Conservation (phyloP, 2,888 invertebrate species). For the Platycheirus albimanus region DNA sequence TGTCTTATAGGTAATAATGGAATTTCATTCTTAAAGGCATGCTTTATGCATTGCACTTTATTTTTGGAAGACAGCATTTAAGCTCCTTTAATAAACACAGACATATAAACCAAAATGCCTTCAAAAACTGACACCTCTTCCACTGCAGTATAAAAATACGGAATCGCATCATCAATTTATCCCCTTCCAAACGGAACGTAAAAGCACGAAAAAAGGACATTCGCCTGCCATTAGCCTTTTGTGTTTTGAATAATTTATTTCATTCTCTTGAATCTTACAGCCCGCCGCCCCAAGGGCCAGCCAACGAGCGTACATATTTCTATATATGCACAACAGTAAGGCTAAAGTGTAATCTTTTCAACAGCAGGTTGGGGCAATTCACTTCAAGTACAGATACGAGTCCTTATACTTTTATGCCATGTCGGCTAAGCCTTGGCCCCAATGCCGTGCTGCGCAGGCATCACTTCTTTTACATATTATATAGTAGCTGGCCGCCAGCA, state of each 20-base stretch:
- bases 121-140: conserved; percentile 8
- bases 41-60: conserved; percentile 16
- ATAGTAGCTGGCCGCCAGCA: conserved; percentile 7
- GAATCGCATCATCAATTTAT: conserved; percentile 46
- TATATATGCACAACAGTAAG: conserved; percentile 62
- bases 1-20: too few relatives aligned
- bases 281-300: conserved; percentile 19
- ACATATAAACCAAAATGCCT: conserved; percentile 2
- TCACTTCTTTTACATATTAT: neutral
- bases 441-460: neutral
- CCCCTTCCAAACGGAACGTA: conserved; percentile 44
- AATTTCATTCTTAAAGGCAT: neutral
- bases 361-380: conserved; percentile 33
- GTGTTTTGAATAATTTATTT: conserved; percentile 71
- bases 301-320: conserved; percentile 42
- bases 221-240: conserved; percentile 65
- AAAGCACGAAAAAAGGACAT: conserved; percentile 45
- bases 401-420: neutral
- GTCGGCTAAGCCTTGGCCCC: conserved; percentile 7
- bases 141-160: conserved; percentile 20
- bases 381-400: conserved; percentile 35
- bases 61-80: conserved; percentile 18
- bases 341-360: conserved; percentile 59
- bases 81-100: neutral
- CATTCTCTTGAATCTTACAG: conserved; percentile 48